Percentiles rank a stretch among this genome's conserved stretches.
phyloP scores from a whole-genome alignment of 2,113 vertebrate species.

The Sapayoa aenigma region DNA sequence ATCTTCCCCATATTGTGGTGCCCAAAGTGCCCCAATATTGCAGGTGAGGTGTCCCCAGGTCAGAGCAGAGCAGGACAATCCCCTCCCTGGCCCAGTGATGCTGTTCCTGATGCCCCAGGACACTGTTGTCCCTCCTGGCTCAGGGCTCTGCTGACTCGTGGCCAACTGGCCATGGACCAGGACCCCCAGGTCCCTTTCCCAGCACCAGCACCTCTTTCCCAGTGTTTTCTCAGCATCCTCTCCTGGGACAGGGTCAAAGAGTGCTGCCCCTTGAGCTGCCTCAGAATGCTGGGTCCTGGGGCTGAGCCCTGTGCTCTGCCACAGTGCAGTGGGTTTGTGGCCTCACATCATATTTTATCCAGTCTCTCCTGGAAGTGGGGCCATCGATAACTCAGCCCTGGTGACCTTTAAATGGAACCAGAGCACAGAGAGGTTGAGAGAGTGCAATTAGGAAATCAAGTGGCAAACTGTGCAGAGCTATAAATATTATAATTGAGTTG shows the following conservation, averaged over 20 bases:
- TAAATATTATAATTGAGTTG: conserved; percentile 35
- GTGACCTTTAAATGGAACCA: conserved; percentile 51
- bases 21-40: too few species aligned
- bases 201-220: too few species aligned
- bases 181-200: too few species aligned
- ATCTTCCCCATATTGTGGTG: too few species aligned
- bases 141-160: too few species aligned
- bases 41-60: too few species aligned
- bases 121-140: too few species aligned
- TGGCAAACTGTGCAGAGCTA: background rate
- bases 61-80: too few species aligned
- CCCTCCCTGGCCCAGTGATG: too few species aligned
- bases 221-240: background rate
- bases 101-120: too few species aligned
- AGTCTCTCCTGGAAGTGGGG: background rate
- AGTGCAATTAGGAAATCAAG: conserved; percentile 44
- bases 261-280: background rate
- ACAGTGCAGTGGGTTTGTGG: background rate
- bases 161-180: too few species aligned
- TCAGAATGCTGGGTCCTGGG: rapidly evolving
- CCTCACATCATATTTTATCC: conserved; percentile 36
- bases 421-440: background rate
- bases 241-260: background rate
- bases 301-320: background rate
- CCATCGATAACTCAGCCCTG: background rate